A percentile compares a stretch with the other conserved stretches of the same genome.
Evolutionary conservation across 2,888 invertebrate species (phyloP).

Genomic region (Noctua janthe): DNA sequence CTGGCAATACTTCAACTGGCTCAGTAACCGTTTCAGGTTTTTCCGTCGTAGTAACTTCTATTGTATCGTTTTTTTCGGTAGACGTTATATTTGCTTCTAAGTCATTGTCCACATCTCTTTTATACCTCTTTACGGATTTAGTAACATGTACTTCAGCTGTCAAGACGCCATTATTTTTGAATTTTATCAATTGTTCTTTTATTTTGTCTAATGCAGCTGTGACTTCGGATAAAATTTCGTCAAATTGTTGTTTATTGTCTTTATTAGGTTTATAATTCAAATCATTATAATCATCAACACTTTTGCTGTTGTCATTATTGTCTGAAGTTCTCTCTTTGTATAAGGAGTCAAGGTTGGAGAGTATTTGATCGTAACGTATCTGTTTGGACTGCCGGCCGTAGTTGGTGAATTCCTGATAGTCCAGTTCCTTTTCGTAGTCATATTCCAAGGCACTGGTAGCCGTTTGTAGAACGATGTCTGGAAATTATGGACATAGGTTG

Average conservation of each 20-base stretch:
- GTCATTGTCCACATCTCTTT: constrained; percentile 32
- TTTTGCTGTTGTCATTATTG: not conserved
- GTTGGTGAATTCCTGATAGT: not conserved
- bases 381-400: not conserved
- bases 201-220: constrained; percentile 26
- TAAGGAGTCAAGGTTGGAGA: not conserved
- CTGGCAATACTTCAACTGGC: not conserved
- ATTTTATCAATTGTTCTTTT: constrained; percentile 17
- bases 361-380: constrained; percentile 13
- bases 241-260: not conserved
- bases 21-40: constrained; percentile 10
- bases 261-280: not conserved
- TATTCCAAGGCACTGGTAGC: constrained; percentile 10
- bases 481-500: constrained; percentile 2
- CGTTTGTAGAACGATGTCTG: constrained; percentile 22
- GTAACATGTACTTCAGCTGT: not conserved
- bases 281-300: not conserved
- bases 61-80: not conserved
- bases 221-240: constrained; percentile 1
- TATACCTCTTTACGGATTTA: constrained; percentile 6
- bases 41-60: constrained; percentile 3
- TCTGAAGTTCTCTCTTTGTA: not conserved
- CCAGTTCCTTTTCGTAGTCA: constrained; percentile 7
- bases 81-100: not conserved
- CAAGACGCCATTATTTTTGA: constrained; percentile 27